Base-by-base conservation (phyloP, 2,888 invertebrate genomes). In the Ecliptopera silaceata region DNA sequence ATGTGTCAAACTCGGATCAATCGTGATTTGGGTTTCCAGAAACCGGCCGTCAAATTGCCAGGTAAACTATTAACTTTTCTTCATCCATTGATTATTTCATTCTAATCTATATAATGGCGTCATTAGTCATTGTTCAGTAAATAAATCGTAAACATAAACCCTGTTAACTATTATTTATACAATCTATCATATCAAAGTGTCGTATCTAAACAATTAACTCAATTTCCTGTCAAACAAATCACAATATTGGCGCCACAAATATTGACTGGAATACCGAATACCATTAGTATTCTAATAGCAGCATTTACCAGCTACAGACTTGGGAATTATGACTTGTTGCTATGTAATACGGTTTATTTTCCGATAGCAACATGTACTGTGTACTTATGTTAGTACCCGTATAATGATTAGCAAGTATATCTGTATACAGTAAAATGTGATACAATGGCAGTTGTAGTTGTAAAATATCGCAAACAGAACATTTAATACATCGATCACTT, bases 391-490 rank as follows among this genome's bases (percentile, higher is more conserved):
- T 53, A 38, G 36, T 34, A 45, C 22, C 47, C 55, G 44, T 38
- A 51, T 57, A 57, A 42, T 56, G 42, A 66, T 70, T 68, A 64
- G 60, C 65, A 61, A 60, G 66, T 68, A 72, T 68, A 70, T 68
- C 52, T 60, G 64, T 66, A 50, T 64, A 26, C 26, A 4, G 26
- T 26, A 1, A 26, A 26, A 6, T 26, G 8, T 6, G 8, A 8
- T 26, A 8, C 62, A 34, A 13, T 34, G n/a, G 31, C n/a, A 31
- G 3, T 31, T 36, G 2, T 36, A 31, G 3, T 31, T 36, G 2
- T 36, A 36, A 5, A 65, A 64, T 44, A 11, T 49, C 15, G 13
- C 15, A 43, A 31, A 47, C 42, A 36, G 18, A 44, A 11, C 31
- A n/a, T n/a, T n/a, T n/a, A n/a, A n/a, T n/a, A n/a, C n/a, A n/a